These are phyloP conservation scores for Ictidomys tridecemlineatus DNA, from an alignment of 2,113 vertebrate species.

Conservation along the genomic window DNA sequence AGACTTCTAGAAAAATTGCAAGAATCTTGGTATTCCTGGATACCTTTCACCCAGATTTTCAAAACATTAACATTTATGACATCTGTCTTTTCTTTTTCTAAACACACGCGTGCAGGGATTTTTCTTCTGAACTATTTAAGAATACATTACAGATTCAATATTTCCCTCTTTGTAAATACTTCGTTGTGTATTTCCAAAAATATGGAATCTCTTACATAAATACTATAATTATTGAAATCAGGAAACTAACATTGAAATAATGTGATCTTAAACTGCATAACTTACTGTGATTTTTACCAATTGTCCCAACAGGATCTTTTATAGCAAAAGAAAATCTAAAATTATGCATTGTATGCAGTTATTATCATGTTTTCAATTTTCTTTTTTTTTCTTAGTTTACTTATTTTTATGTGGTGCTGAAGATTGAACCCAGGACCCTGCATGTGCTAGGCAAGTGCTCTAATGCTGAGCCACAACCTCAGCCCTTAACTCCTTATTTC, in stretches of 20 bases:
- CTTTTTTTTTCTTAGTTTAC: background rate
- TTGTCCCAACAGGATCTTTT: background rate
- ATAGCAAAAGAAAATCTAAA: slow-evolving; percentile 40
- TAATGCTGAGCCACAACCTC: no score
- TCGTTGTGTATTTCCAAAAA: slow-evolving; percentile 48
- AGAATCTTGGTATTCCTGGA: background rate
- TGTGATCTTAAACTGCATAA: background rate
- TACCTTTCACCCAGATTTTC: background rate
- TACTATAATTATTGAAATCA: background rate
- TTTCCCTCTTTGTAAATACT: background rate
- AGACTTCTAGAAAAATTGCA: slow-evolving; percentile 29
- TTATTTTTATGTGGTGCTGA: no score
- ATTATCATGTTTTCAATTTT: background rate
- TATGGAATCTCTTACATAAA: background rate
- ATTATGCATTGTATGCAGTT: background rate
- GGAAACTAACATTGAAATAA: slow-evolving; percentile 27
- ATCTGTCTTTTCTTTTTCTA: slow-evolving; percentile 51
- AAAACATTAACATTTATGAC: background rate
- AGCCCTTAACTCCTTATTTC: no score
- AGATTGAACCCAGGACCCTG: no score
- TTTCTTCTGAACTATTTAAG: slow-evolving; percentile 6
- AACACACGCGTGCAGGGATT: background rate
- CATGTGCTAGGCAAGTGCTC: no score
- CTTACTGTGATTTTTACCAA: background rate
- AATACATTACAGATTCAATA: background rate